Evolutionary conservation across 64 coral and sea anemone species (phyloP).

Genomic region (Hydrozoanthus tunicans): DNA sequence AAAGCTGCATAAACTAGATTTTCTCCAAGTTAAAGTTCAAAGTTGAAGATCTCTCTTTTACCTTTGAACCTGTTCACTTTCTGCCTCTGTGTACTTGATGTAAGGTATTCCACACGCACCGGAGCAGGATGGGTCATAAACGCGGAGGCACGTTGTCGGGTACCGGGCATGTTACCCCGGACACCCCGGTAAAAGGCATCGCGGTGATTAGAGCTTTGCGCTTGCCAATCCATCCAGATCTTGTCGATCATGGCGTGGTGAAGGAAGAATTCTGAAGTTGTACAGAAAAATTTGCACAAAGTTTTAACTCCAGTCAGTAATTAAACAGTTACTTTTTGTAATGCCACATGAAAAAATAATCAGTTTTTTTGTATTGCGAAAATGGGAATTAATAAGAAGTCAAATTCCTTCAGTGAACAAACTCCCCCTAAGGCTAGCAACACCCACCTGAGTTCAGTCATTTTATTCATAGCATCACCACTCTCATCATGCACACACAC

Average conservation of each 20-base stretch:
- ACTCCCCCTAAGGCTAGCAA: too few species aligned
- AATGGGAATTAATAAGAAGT: neutral
- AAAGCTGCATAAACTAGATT: too few species aligned
- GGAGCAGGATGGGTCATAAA: constrained; percentile 6
- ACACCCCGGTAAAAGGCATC: constrained; percentile 15
- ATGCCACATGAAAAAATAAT: neutral
- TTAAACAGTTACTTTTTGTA: neutral
- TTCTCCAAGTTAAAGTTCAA: too few species aligned
- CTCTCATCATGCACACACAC: too few species aligned
- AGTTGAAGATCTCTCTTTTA: neutral
- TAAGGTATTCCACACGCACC: constrained; percentile 35
- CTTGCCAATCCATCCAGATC: constrained; percentile 32
- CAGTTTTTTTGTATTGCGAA: neutral
- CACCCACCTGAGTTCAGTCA: too few species aligned
- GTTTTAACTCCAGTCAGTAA: neutral
- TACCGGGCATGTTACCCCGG: constrained; percentile 15
- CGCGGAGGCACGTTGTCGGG: neutral
- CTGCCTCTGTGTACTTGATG: neutral
- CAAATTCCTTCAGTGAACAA: too few species aligned
- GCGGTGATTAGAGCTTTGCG: neutral
- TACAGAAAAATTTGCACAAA: neutral
- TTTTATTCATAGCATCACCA: too few species aligned
- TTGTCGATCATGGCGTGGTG: constrained; percentile 39
- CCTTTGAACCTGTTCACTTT: constrained; percentile 30
- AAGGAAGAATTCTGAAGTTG: constrained; percentile 11